phyloP scores from a whole-genome alignment of 2,113 vertebrate genomes.

The Leucopsar rothschildi region DNA sequence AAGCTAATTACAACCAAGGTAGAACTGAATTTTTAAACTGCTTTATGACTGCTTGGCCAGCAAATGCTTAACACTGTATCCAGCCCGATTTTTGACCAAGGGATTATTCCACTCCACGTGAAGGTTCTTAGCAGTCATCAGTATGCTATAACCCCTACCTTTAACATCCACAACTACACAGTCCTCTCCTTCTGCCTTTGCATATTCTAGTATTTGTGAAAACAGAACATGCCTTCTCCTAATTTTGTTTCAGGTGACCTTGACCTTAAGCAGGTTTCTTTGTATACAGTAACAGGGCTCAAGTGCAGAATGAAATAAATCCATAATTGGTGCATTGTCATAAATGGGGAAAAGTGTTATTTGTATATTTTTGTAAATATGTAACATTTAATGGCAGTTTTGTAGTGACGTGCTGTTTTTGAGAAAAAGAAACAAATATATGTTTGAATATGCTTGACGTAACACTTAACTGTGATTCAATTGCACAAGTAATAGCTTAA shows the following conservation, averaged over 20 bases:
- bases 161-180: background rate
- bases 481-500: conserved; percentile 61
- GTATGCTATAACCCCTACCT: background rate
- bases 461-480: conserved; percentile 61
- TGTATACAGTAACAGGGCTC: conserved; percentile 34
- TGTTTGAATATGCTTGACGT: conserved; percentile 71
- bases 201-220: background rate
- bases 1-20: background rate
- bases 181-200: conserved; percentile 22
- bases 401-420: conserved; percentile 75
- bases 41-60: background rate
- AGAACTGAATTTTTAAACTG: background rate
- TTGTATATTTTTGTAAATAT: conserved; percentile 83
- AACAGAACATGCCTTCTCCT: conserved; percentile 40
- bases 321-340: conserved; percentile 34
- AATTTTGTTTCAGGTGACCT: conserved; percentile 13
- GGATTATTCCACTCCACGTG: background rate
- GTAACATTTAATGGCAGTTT: conserved; percentile 76
- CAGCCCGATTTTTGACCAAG: background rate
- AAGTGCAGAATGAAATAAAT: conserved; percentile 30
- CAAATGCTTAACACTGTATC: background rate
- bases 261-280: conserved; percentile 39
- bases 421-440: conserved; percentile 44
- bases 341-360: conserved; percentile 41
- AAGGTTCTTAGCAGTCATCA: background rate